These are phyloP conservation scores for Lochmaea crataegi DNA, from an alignment of 2,888 invertebrate genomes.

Conservation along the genomic window DNA sequence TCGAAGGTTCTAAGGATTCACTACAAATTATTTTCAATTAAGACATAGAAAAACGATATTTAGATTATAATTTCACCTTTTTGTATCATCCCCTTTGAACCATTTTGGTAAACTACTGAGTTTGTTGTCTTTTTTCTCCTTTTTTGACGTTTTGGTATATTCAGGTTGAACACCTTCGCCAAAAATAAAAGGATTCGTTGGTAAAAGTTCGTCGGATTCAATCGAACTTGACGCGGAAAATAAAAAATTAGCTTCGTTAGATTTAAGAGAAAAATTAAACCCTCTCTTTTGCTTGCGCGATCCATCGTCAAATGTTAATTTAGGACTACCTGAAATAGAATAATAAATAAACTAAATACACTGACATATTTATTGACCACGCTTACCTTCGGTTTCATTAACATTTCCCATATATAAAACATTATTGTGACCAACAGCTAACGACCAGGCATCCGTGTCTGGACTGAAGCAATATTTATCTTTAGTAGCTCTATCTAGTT, in stretches of 20 bases:
- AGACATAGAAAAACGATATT: background rate
- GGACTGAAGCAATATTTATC: constrained; percentile 75
- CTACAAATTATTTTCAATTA: constrained; percentile 29
- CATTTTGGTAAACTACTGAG: constrained; percentile 70
- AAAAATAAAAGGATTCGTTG: constrained; percentile 65
- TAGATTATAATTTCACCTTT: constrained; percentile 51
- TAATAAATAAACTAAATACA: constrained; percentile 17
- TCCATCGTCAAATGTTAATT: constrained; percentile 49
- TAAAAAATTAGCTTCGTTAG: constrained; percentile 47
- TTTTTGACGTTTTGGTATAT: constrained; percentile 60
- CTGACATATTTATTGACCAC: background rate
- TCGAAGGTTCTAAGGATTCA: constrained; percentile 62
- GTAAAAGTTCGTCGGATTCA: constrained; percentile 45
- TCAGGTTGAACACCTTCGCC: constrained; percentile 59
- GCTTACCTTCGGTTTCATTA: constrained; percentile 48
- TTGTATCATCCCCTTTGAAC: constrained; percentile 68
- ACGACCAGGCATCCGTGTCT: constrained; percentile 79
- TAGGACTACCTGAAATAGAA: constrained; percentile 38
- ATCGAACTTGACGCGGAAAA: constrained; percentile 42
- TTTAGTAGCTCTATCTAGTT: constrained; percentile 71
- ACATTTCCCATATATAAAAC: constrained; percentile 74
- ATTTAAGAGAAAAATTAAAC: constrained; percentile 70
- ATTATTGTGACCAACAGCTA: constrained; percentile 74
- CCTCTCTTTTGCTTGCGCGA: constrained; percentile 64
- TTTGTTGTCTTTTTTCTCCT: constrained; percentile 63